Evolutionary conservation across 2,113 vertebrate genomes (phyloP).

Genomic region (Sterrhoptilus dennistouni): DNA sequence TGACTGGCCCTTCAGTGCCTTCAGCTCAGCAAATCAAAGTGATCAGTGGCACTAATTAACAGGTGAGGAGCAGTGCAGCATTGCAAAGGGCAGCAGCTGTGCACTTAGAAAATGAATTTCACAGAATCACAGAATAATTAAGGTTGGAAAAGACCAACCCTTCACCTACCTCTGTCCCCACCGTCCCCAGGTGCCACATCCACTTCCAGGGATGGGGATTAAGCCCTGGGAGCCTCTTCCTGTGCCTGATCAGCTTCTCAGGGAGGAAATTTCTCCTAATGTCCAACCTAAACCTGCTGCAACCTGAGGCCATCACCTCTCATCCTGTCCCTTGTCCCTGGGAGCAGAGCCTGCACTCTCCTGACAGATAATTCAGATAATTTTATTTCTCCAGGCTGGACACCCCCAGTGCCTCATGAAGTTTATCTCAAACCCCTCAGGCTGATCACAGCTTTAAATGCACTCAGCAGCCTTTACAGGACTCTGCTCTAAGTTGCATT

Average conservation of each 20-base stretch:
- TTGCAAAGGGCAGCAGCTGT: neutral
- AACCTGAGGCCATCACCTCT: rapidly evolving
- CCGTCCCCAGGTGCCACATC: neutral
- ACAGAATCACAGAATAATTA: rapidly evolving
- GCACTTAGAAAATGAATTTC: neutral
- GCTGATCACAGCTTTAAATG: neutral
- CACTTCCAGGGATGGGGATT: neutral
- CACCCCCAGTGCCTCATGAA: neutral
- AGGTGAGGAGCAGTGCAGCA: neutral
- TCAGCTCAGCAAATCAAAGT: neutral
- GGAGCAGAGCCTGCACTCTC: neutral
- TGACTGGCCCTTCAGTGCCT: neutral
- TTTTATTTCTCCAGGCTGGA: neutral
- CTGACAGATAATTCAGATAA: too few relatives aligned
- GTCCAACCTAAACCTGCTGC: neutral
- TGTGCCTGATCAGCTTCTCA: neutral
- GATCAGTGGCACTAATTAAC: neutral
- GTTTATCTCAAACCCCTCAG: neutral
- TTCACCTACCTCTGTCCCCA: neutral
- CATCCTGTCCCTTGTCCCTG: neutral
- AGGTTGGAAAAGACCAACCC: neutral
- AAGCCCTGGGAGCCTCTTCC: neutral
- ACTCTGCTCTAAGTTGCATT: neutral
- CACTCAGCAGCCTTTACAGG: neutral
- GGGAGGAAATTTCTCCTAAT: too few relatives aligned